Conservation (phyloP, 2,888 invertebrate genomes). For the Tenthredo livida region DNA sequence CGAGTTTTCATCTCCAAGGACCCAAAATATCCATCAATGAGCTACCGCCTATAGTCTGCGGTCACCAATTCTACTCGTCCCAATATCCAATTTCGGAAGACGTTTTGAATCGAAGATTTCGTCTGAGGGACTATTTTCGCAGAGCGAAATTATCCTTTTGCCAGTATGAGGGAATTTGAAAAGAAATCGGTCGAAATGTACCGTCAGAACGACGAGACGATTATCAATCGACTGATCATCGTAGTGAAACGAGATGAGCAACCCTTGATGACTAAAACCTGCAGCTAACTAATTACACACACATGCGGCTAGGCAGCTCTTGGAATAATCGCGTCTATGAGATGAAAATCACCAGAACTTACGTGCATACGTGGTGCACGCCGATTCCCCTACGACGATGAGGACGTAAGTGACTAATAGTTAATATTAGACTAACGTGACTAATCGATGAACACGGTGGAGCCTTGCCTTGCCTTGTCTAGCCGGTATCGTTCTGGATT, state of each 20-base stretch:
- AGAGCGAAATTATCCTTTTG: no score
- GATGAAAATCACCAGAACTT: slow-evolving; percentile 22
- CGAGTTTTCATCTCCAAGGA: no score
- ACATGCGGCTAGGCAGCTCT: not conserved
- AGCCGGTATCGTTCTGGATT: not conserved
- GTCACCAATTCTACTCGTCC: no score
- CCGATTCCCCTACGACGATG: not conserved
- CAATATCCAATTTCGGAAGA: no score
- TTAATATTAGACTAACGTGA: no score
- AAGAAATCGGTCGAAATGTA: no score
- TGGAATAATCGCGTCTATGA: not conserved
- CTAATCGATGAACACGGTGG: slow-evolving; percentile 75
- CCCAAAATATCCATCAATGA: no score
- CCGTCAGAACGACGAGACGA: no score
- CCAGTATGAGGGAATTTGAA: no score
- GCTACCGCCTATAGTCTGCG: no score
- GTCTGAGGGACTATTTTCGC: no score
- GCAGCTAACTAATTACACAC: not conserved
- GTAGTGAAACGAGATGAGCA: not conserved
- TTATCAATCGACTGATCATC: not conserved
- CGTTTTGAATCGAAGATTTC: no score
- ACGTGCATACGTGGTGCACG: not conserved
- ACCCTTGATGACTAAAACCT: not conserved
- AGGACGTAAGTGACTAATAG: slow-evolving; percentile 67
- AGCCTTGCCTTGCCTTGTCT: not conserved